A percentile compares a stretch with the other conserved stretches of the same genome.
phyloP scores from a whole-genome alignment of 1,140 invertebrate species.

The Drosophila willistoni region DNA sequence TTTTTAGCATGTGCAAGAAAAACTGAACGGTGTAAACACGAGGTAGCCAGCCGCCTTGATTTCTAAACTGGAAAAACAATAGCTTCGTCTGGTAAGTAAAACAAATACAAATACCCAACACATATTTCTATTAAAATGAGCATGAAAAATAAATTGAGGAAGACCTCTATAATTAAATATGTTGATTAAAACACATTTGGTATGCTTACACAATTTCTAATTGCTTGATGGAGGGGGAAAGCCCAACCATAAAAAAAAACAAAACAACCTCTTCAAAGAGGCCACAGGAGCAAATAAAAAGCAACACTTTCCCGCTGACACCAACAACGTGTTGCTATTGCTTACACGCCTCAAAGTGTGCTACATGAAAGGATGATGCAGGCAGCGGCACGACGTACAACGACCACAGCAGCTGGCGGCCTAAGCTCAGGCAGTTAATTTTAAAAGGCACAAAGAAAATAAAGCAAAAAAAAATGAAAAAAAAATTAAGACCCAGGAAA shows the following conservation, averaged over 20 bases:
- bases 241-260: conserved; percentile 16
- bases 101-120: conserved; percentile 10
- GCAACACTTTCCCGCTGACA: conserved; percentile 25
- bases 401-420: conserved; percentile 13
- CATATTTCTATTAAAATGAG: conserved; percentile 55
- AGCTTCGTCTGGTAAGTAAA: conserved; percentile 14
- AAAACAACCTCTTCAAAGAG: conserved; percentile 30
- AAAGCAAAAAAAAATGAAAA: neutral
- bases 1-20: conserved; percentile 58
- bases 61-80: conserved; percentile 38
- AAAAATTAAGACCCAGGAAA: neutral
- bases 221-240: conserved; percentile 11
- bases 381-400: neutral
- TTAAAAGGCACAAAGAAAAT: conserved; percentile 6
- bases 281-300: conserved; percentile 33
- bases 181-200: conserved; percentile 36
- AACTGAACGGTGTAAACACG: conserved; percentile 50
- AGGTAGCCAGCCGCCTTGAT: conserved; percentile 24
- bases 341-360: conserved; percentile 28
- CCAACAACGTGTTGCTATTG: conserved; percentile 40
- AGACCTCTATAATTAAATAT: conserved; percentile 49
- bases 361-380: conserved; percentile 16
- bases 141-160: conserved; percentile 18
- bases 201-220: conserved; percentile 39
- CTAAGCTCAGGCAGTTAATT: conserved; percentile 37